Base-by-base conservation (phyloP, 2,888 invertebrate genomes). In the Cecidostiba fungosa region DNA sequence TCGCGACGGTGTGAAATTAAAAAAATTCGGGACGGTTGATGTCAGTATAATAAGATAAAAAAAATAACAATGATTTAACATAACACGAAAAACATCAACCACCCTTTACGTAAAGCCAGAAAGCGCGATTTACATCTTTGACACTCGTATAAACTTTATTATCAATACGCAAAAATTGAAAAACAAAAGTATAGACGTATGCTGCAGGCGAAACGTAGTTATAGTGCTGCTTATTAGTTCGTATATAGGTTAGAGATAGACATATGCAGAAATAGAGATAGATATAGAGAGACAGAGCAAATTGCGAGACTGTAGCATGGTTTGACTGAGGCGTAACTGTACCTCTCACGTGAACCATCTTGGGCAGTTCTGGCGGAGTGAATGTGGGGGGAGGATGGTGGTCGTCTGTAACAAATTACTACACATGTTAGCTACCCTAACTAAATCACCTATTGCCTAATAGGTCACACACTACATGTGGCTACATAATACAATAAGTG, bases 311-410 rank as follows among this genome's bases (percentile, higher is more conserved):
- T 92, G 90, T 92, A 92, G 90, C 91, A 91, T 91, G 91, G 90
- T 89, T 91, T 92, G 91, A 91, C 90, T 90, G 93, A 92, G 92
- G 93, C 90, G 90, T 70, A 73, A 92, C 93, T 93, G 93, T 96
- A 98, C 98, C 98, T 97, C 98, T 96, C 95, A 98, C 97, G 97
- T 98, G 98, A 96, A 98, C 97, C 97, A 98, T 97, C 97, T 98
- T 98, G 96, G 98, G 98, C 96, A 98, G 97, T 97, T 98, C 98
- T 96, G 98, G 98, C 96, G 98, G 98, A 95, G 98, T 98, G 96
- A 98, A 98, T 95, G 98, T 98, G 95, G 98, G 98, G 96, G 98
- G 97, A 96, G 97, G 97, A 96, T 97, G 97, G 96, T 97, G 97
- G 96, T 98, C 98, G 97, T 98, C 98, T 98, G 97, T 96, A 97